Evolutionary conservation across 2,888 invertebrate genomes (phyloP).

Genomic region (Steinernema carpocapsae): DNA sequence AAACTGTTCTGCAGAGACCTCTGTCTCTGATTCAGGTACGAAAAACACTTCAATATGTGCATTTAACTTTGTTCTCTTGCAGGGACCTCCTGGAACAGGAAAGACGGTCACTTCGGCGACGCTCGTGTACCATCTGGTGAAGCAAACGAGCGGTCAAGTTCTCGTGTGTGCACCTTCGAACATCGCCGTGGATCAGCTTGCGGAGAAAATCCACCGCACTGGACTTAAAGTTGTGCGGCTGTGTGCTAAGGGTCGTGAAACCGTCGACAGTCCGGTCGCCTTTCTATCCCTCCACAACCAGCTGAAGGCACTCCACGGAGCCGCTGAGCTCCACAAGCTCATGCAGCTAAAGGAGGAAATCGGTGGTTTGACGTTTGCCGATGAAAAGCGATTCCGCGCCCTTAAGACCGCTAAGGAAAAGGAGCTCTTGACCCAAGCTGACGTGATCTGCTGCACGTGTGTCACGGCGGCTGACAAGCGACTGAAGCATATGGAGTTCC

Average conservation of each 20-base stretch:
- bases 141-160: conserved; percentile 78
- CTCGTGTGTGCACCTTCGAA: conserved; percentile 98
- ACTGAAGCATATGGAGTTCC: conserved; percentile 88
- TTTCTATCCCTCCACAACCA: conserved; percentile 96
- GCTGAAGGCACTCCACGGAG: conserved; percentile 89
- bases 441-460: conserved; percentile 98
- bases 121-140: conserved; percentile 94
- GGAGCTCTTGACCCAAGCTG: conserved; percentile 77
- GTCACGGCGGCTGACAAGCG: conserved; percentile 97
- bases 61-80: conserved; percentile 27
- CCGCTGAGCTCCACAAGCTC: conserved; percentile 89
- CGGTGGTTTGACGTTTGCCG: conserved; percentile 91
- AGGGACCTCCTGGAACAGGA: conserved; percentile 90
- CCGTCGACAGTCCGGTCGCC: conserved; percentile 94
- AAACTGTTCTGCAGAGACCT: conserved; percentile 93
- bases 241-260: conserved; percentile 96
- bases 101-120: conserved; percentile 99
- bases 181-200: conserved; percentile 97
- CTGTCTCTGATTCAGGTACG: conserved; percentile 89
- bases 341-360: conserved; percentile 97
- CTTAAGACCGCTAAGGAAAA: conserved; percentile 89
- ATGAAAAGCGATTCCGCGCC: conserved; percentile 89
- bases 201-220: conserved; percentile 96
- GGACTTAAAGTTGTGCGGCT: conserved; percentile 90
- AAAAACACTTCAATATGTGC: conserved; percentile 44